Evolutionary conservation across 1,140 invertebrate genomes (phyloP), one percentile per base, ranked within the genome.

Genomic region (Archivesica marissinica): DNA sequence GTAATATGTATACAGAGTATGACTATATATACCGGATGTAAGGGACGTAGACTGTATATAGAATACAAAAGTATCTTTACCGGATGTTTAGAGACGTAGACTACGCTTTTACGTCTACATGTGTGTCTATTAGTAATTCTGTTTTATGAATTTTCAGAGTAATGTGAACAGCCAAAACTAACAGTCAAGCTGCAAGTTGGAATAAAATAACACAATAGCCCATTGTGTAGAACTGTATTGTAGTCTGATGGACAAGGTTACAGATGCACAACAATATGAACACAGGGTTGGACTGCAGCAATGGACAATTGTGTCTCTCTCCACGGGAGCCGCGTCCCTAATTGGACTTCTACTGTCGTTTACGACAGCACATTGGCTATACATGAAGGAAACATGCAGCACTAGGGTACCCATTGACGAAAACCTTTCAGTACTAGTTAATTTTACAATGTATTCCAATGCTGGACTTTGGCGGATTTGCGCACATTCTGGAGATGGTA

Each of bases 291-390:
- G n/a, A n/a, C 35, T 38, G n/a, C 56, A 79, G 41, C 28, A 47
- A 35, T 79, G 77, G 77, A 79, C 59, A 68, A 47, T 79, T n/a
- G 59, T 33, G 20, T 79, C 47, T 47, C 59, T 79, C 50, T 59
- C 38, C 20, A 66, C 77, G 4, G 77, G 77, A 17, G 56, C 77
- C 13, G 28, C 23, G 11, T 23, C 77, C 25, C 39, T 79, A 20
- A 47, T 66, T 13, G 61, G 56, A 20, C 38, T 66, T 7, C 44
- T 79, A 13, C 38, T 79, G 23, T 52, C 77, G 0, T 52, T 79
- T 11, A 56, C 77, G 47, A 66, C 77, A 25, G 38, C 56, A 47
- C 59, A 79, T 79, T 79, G 77, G 77, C 13, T 79, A 23, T 66
- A 79, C 41, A 56, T 68, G 77, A 66, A 9, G 17, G 77, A 79